Base-by-base conservation (phyloP, 1,140 invertebrate species). In the Lepidotrigona ventralis region DNA sequence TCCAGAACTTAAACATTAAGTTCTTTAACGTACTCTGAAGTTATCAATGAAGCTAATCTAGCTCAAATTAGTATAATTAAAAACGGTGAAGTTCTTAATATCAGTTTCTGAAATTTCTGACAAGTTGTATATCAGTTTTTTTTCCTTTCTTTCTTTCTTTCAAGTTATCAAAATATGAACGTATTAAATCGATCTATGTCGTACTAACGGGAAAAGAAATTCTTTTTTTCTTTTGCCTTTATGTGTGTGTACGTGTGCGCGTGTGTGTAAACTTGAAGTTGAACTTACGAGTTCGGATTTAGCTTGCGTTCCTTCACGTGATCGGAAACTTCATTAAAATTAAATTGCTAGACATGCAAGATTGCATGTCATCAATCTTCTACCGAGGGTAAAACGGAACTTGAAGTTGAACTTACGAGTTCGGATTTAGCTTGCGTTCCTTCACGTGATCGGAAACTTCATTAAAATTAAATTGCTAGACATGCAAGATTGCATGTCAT, bases 401-500 rank as follows among this genome's bases (percentile, higher is more conserved):
- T n/a, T 29, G 15, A 60, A 60, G 60, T 68, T 39, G 39, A 70
- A 70, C 8, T 46, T 51, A 51, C 33, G 17, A 46, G 1, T 29
- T 66, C 2, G 29, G 9, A 33, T 66, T 46, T 71, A 71, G 46
- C 39, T 12, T 64, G 39, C 2, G 33, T 46, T 19, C 39, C 21
- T 71, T 71, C 19, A 33, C 15, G 73, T 39, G 63, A 77, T 66
- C 63, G 63, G 63, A 77, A 77, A 66, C 60, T 77, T 77, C 63
- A 33, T 77, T 77, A 77, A 66, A 77, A 77, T 53, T 53, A 66
- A 77, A 66, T 68, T 77, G n/a, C 63, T 23, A 53, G 75, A 66
- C 75, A 77, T 77, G 75, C 75, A 33, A 77, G 63, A 77, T 66
- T 53, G 75, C 75, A 66, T 66, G 75, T 29, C 54, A 77, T 77